Evolutionary conservation across 1,140 invertebrate species (phyloP), one percentile per base, ranked within the genome.

Genomic region (Olivierus martensii): DNA sequence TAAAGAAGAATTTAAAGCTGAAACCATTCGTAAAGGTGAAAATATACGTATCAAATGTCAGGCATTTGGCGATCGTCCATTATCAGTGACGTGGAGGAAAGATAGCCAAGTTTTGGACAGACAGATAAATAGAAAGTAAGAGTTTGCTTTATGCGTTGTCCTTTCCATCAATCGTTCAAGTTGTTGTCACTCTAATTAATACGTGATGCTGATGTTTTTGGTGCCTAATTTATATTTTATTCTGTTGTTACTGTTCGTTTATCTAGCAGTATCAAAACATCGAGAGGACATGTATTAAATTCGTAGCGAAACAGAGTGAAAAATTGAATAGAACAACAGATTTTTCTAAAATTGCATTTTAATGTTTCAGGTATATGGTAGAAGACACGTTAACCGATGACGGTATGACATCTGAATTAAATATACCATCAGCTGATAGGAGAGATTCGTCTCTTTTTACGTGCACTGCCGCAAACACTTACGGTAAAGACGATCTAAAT

Each of bases 401-500:
- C 22, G 53, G 56, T 1, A 42, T 60, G 14, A 58, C 54, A 2
- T 62, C 63, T 1, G 59, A 63, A 46, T 58, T 72, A 11, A 51
- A 63, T 34, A 66, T 73, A 17, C 41, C 57, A 3, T 57, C 61
- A 10, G 63, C 70, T 1, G 54, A 63, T 12, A 62, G 89, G 65
- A 79, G 79, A 45, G 92, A 97, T 68, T 91, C 91, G 2, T 90
- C 89, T 12, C 72, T 93, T 2, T 97, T 94, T 67, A 93, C 88
- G 28, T 97, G 93, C 65, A 81, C 89, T 6, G 91, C 90, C 0
- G 89, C 86, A 7, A 97, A 97, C 71, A 82, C 85, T 22, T 92
- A 94, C 67, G 92, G 92, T 15, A 88, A 84, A 60, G 91, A 95
- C 66, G 88, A 94, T 63, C 91, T 90, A 17, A 91, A 85, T 66